These are phyloP conservation scores for Emydura subglobosa DNA, from an alignment of 2,113 vertebrate genomes.

Conservation along the genomic window DNA sequence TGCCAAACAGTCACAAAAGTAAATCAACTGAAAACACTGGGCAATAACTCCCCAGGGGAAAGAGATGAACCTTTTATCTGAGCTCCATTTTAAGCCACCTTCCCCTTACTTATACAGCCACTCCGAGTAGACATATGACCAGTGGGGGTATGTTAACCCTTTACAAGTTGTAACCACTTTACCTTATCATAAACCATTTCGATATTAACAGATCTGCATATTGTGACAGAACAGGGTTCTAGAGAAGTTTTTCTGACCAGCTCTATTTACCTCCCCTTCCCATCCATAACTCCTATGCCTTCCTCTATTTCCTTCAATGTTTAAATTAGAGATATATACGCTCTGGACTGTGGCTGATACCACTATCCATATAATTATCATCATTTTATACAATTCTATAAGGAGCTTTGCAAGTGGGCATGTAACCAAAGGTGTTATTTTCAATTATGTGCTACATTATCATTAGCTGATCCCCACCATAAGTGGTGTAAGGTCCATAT, in stretches of 20 bases:
- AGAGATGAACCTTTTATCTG: not conserved
- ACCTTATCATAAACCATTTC: not conserved
- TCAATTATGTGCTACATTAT: not conserved
- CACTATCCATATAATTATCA: not conserved
- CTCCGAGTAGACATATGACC: not conserved
- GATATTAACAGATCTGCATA: fast-evolving
- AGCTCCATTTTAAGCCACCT: not conserved
- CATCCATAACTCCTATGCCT: not conserved
- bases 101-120: not conserved
- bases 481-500: not conserved
- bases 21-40: not conserved
- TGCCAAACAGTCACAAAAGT: not conserved
- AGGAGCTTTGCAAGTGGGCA: not conserved
- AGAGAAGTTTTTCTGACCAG: not conserved
- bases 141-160: not conserved
- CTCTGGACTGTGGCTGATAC: not conserved
- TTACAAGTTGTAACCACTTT: not conserved
- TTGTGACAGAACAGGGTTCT: not conserved
- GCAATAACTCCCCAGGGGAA: not conserved
- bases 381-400: not conserved
- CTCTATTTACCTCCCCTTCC: not conserved
- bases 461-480: fast-evolving
- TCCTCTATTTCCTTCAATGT: not conserved
- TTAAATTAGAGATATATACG: not conserved
- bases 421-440: not conserved